phyloP scores from a whole-genome alignment of 2,113 vertebrate genomes.

The Papio anubis region DNA sequence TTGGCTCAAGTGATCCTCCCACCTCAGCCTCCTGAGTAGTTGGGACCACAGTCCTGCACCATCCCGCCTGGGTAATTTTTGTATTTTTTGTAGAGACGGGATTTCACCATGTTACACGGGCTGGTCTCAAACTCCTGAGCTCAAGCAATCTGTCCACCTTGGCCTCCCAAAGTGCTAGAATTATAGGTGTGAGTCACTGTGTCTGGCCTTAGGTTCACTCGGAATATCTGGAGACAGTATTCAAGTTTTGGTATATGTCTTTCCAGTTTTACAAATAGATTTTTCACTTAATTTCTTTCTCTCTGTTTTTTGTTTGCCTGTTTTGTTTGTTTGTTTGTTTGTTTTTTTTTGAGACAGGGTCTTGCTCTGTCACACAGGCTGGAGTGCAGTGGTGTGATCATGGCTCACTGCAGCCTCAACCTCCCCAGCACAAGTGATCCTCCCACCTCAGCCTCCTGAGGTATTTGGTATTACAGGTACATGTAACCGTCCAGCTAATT shows the following conservation, averaged over 20 bases:
- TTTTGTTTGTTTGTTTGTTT: neutral
- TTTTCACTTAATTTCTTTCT: neutral
- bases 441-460: neutral
- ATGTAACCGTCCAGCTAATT: neutral
- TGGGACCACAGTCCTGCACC: too few species aligned
- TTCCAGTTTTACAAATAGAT: neutral
- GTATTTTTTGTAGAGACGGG: too few species aligned
- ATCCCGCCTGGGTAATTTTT: too few species aligned
- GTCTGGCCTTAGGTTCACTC: neutral
- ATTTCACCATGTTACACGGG: too few species aligned
- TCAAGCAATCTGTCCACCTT: too few species aligned
- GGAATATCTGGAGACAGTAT: neutral
- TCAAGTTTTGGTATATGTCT: neutral
- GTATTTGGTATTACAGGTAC: neutral
- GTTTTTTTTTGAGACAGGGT: neutral
- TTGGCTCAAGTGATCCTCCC: too few species aligned
- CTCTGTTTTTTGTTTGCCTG: neutral
- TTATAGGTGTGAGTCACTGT: too few species aligned
- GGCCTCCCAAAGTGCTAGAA: too few species aligned
- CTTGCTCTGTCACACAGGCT: neutral
- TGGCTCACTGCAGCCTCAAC: neutral
- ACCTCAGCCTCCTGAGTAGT: too few species aligned
- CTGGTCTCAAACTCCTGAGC: too few species aligned
- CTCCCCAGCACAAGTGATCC: neutral
- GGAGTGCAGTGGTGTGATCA: neutral